A percentile compares a stretch with the other conserved stretches of the same genome.
Evolutionary conservation across 2,888 invertebrate genomes (phyloP).

Genomic region (Acrocera orbiculus): DNA sequence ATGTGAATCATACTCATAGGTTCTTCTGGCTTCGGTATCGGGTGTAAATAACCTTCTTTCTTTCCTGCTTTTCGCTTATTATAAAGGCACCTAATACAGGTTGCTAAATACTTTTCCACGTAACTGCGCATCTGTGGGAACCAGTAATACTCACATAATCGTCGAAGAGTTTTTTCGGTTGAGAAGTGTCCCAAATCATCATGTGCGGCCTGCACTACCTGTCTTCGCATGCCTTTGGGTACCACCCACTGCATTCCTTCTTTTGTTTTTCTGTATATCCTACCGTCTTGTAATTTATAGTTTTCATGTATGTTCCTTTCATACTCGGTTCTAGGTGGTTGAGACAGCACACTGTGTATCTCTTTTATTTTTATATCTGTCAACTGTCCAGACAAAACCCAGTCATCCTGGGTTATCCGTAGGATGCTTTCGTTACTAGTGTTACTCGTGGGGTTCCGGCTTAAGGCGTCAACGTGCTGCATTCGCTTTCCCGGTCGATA

Average conservation of each 20-base stretch:
- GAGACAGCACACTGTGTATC: too few species aligned
- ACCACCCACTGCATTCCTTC: slow-evolving; percentile 9
- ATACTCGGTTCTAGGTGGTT: slow-evolving; percentile 1
- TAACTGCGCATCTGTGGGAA: not conserved
- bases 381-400: too few species aligned
- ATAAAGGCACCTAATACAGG: not conserved
- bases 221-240: slow-evolving; percentile 7
- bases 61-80: not conserved
- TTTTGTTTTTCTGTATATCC: not conserved
- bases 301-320: not conserved
- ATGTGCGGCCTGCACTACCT: slow-evolving; percentile 7
- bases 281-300: not conserved
- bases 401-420: too few species aligned
- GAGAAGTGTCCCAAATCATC: slow-evolving; percentile 4
- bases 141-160: not conserved
- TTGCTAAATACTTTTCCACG: not conserved
- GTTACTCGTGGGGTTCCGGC: slow-evolving; percentile 11
- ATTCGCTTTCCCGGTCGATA: slow-evolving; percentile 17
- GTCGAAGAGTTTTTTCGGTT: not conserved
- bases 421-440: too few species aligned
- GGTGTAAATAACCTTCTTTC: not conserved
- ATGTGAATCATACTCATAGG: not conserved
- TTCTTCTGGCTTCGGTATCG: not conserved
- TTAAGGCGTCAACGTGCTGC: slow-evolving; percentile 18
- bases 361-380: too few species aligned